Conservation (phyloP, 2,113 vertebrate genomes). For the Vicugna pacos region DNA sequence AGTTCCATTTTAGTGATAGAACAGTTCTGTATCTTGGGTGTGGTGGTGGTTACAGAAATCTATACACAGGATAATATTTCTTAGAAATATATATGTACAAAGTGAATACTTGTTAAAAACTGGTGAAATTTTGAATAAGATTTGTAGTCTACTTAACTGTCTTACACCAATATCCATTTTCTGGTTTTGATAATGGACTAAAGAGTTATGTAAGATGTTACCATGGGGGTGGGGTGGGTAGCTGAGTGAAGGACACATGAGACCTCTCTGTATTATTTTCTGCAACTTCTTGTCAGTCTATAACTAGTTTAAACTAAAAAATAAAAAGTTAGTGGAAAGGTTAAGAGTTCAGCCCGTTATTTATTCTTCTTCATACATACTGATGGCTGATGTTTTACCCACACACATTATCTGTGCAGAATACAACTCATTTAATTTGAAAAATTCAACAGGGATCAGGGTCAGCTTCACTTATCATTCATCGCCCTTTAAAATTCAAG, state of each 20-base stretch:
- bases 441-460: constrained; percentile 31
- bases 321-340: neutral
- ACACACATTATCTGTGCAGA: constrained; percentile 23
- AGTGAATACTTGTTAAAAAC: neutral
- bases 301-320: neutral
- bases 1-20: neutral
- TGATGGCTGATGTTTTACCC: neutral
- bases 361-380: constrained; percentile 18
- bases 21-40: neutral
- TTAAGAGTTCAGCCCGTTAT: neutral
- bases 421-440: constrained; percentile 42
- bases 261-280: neutral
- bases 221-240: neutral
- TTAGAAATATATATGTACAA: neutral
- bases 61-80: neutral
- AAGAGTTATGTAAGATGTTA: neutral
- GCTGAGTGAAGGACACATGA: neutral
- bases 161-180: neutral
- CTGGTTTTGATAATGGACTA: constrained; percentile 11
- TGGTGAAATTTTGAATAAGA: neutral
- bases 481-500: constrained; percentile 68
- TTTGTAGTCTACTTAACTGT: neutral
- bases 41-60: neutral
- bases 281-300: neutral
- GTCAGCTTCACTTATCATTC: constrained; percentile 65